Evolutionary conservation across 2,888 invertebrate species (phyloP).

Genomic region (Phytoseiulus persimilis): DNA sequence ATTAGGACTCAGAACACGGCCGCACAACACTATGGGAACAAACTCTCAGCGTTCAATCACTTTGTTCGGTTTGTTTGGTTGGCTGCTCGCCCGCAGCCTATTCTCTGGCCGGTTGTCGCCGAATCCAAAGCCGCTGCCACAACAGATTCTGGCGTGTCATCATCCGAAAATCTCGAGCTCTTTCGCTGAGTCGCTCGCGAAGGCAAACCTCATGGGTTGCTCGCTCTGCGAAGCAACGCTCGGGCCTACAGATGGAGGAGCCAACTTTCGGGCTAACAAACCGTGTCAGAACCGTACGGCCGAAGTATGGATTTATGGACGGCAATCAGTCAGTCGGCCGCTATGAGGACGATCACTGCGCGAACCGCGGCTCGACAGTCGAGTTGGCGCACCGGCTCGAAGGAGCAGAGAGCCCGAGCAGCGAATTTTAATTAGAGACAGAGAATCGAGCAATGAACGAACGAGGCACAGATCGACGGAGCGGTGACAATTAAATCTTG

Average conservation of each 20-base stretch:
- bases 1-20: slow-evolving; percentile 10
- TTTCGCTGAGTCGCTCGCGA: not conserved
- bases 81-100: not conserved
- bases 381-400: not conserved
- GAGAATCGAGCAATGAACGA: not conserved
- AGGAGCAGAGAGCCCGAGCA: not conserved
- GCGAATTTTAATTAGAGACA: not conserved
- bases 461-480: not conserved
- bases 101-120: not conserved
- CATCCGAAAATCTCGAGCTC: not conserved
- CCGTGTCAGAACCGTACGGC: no score
- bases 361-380: no score
- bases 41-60: not conserved
- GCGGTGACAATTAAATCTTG: not conserved
- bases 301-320: no score
- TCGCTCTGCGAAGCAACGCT: not conserved
- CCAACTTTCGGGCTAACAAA: no score
- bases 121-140: not conserved
- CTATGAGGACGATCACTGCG: no score
- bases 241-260: no score
- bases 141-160: not conserved
- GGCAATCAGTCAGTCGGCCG: not conserved
- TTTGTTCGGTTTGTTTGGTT: not conserved
- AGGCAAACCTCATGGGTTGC: not conserved
- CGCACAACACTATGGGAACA: not conserved